These are phyloP conservation scores for Apodemus agrarius DNA, from an alignment of 2,797 vertebrate species.

Conservation along the genomic window DNA sequence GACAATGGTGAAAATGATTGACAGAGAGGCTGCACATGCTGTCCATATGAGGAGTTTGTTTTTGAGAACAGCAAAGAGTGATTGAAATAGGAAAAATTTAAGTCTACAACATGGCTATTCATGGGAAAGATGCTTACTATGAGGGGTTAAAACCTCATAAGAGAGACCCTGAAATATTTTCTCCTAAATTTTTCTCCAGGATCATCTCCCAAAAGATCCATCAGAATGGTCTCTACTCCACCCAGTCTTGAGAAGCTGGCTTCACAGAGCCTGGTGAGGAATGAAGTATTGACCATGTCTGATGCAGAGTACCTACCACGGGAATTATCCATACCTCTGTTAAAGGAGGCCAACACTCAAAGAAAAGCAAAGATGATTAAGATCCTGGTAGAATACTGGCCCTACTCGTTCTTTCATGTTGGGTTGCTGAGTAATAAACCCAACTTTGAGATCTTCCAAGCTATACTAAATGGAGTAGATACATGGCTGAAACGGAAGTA, in stretches of 20 bases:
- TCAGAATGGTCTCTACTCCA: not conserved
- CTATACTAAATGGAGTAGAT: not conserved
- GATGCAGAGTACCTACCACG: accelerated
- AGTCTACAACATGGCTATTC: not conserved
- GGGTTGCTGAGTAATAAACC: not conserved
- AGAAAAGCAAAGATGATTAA: not conserved
- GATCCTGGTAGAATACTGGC: not conserved
- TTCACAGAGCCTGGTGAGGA: not conserved
- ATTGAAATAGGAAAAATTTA: no score
- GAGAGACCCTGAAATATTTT: not conserved
- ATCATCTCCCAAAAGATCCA: not conserved
- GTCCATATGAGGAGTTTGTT: not conserved
- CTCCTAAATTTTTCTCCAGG: not conserved
- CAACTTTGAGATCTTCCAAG: not conserved
- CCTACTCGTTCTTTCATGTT: not conserved
- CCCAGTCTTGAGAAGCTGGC: not conserved
- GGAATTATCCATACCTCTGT: not conserved
- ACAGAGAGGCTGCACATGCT: no score
- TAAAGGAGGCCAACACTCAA: not conserved
- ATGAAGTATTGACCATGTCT: not conserved
- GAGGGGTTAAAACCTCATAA: not conserved
- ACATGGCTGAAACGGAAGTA: not conserved
- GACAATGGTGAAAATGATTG: not conserved
- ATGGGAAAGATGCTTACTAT: no score
- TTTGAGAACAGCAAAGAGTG: not conserved